Conservation (phyloP, 1,140 invertebrate species). For the Ganaspis sp. region DNA sequence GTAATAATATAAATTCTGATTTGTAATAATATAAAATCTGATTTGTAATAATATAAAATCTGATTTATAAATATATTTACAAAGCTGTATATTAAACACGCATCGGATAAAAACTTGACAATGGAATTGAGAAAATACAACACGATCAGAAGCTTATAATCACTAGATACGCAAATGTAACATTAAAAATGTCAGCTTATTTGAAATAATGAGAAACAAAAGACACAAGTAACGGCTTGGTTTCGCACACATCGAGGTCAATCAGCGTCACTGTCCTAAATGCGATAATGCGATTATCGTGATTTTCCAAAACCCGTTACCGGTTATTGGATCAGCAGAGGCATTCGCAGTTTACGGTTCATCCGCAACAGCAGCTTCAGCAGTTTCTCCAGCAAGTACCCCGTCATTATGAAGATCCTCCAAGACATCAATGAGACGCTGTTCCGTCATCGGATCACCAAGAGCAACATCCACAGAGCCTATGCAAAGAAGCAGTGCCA, state of each 20-base stretch:
- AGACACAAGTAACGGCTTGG: slow-evolving; percentile 21
- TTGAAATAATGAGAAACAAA: neutral
- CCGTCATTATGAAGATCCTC: slow-evolving; percentile 80
- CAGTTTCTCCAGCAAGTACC: slow-evolving; percentile 66
- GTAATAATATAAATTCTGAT: no score
- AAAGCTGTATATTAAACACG: neutral
- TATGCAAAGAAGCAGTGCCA: slow-evolving; percentile 85
- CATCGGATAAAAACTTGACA: neutral
- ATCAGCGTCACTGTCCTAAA: slow-evolving; percentile 19
- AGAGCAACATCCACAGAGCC: slow-evolving; percentile 87
- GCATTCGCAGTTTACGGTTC: slow-evolving; percentile 38
- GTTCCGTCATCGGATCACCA: slow-evolving; percentile 82
- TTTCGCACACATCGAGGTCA: slow-evolving; percentile 16
- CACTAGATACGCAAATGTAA: no score
- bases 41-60: slow-evolving; percentile 23
- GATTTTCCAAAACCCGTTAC: neutral
- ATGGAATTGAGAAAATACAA: neutral
- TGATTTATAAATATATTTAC: slow-evolving; percentile 17
- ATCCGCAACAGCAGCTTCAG: slow-evolving; percentile 54
- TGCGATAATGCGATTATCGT: slow-evolving; percentile 11
- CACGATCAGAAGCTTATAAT: no score
- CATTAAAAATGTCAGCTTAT: no score
- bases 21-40: slow-evolving; percentile 25
- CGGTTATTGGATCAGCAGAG: slow-evolving; percentile 23
- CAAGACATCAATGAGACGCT: slow-evolving; percentile 80